phyloP scores from a whole-genome alignment of 2,113 vertebrate species.

The Isurus oxyrinchus region DNA sequence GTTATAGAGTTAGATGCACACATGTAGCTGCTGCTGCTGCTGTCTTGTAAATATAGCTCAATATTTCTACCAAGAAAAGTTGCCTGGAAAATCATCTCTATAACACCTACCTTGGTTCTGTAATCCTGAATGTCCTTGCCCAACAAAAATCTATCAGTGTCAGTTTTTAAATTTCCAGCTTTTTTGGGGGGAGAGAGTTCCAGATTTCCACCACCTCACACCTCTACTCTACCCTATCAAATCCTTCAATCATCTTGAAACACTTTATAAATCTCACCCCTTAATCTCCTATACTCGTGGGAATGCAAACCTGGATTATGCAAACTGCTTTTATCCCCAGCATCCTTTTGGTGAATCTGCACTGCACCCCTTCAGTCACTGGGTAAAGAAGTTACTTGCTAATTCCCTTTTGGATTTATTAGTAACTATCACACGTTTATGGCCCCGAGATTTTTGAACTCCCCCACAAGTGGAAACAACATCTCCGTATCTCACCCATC shows the following conservation, averaged over 20 bases:
- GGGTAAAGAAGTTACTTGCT: not conserved
- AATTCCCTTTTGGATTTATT: not conserved
- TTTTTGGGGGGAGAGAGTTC: not conserved
- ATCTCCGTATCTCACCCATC: not conserved
- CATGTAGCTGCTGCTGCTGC: too few relatives aligned
- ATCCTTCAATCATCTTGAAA: not conserved
- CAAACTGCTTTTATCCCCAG: not conserved
- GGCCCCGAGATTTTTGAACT: not conserved
- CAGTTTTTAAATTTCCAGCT: not conserved
- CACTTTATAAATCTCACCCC: not conserved
- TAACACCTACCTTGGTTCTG: not conserved
- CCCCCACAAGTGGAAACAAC: not conserved
- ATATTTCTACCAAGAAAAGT: too few relatives aligned
- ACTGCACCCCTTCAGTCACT: not conserved
- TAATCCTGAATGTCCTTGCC: not conserved
- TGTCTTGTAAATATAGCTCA: too few relatives aligned
- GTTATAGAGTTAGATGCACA: too few relatives aligned
- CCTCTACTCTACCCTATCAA: not conserved
- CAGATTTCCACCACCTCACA: not conserved
- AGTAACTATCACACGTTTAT: not conserved
- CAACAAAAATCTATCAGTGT: not conserved
- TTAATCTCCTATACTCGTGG: not conserved
- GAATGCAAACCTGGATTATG: not conserved
- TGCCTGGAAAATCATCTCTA: too few relatives aligned
- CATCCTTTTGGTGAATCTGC: too few relatives aligned